Percentiles rank a stretch among this genome's conserved stretches.
These are phyloP conservation scores for Nebria ingens DNA, from an alignment of 1,140 invertebrate species.

Conservation along the genomic window DNA sequence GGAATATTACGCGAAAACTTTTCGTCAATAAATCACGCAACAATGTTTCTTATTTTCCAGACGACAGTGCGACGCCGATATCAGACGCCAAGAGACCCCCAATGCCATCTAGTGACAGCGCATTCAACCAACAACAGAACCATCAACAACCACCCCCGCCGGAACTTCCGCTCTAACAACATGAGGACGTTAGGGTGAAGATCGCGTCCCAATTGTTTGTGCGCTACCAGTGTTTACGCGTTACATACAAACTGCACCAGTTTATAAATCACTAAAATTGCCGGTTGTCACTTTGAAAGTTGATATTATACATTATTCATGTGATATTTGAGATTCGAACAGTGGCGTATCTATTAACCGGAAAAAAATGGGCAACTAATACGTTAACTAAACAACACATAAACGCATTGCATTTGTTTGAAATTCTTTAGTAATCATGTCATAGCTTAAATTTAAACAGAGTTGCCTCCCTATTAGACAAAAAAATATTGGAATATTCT, in stretches of 20 bases:
- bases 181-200: not conserved
- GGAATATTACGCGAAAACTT: conserved; percentile 11
- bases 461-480: no score
- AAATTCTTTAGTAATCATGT: no score
- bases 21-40: conserved; percentile 20
- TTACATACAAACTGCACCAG: conserved; percentile 1
- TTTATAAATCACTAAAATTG: conserved; percentile 7
- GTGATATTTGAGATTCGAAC: conserved; percentile 1
- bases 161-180: not conserved
- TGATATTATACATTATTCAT: conserved; percentile 9
- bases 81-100: conserved; percentile 17
- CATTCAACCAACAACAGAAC: not conserved
- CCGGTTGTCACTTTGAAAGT: conserved; percentile 3
- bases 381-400: no score
- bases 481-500: no score
- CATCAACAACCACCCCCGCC: no score
- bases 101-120: conserved; percentile 15
- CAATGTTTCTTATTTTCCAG: conserved; percentile 20
- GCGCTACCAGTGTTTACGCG: not conserved
- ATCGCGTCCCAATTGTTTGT: conserved; percentile 1
- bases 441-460: no score
- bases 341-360: not conserved
- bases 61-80: conserved; percentile 19
- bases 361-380: no score
- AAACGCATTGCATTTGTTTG: no score